Percentiles rank a stretch among this genome's conserved stretches.
Conservation (phyloP, 2,113 vertebrate species). For the Grantiella picta region DNA sequence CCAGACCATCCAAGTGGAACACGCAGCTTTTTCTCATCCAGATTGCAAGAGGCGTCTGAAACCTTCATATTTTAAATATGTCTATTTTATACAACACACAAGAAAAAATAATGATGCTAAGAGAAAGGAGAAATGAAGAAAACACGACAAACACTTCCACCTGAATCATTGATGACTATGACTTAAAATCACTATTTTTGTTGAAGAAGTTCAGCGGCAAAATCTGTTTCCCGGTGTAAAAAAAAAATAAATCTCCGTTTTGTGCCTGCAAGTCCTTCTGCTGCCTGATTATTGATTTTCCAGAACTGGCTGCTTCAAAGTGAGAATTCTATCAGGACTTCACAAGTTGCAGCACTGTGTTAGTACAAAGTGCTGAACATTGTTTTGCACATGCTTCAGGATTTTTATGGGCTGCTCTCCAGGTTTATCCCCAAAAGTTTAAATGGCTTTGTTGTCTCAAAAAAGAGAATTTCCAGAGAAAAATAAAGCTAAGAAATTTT, state of each 20-base stretch:
- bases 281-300: constrained; percentile 41
- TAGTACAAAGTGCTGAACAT: background rate
- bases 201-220: background rate
- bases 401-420: background rate
- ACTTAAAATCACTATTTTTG: background rate
- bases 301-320: background rate
- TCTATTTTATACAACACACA: background rate
- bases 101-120: background rate
- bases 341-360: background rate
- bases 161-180: background rate
- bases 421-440: background rate
- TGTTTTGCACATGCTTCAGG: background rate
- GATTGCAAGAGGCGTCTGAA: background rate
- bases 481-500: background rate
- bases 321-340: background rate
- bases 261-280: background rate
- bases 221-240: background rate
- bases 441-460: background rate
- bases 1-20: background rate
- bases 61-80: background rate
- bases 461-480: background rate
- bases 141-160: background rate
- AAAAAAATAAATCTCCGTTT: background rate
- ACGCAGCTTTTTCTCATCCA: background rate
- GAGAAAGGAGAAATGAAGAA: background rate